Base-by-base conservation (phyloP, 64 coral and sea anemone species). In the Montipora capricornis region DNA sequence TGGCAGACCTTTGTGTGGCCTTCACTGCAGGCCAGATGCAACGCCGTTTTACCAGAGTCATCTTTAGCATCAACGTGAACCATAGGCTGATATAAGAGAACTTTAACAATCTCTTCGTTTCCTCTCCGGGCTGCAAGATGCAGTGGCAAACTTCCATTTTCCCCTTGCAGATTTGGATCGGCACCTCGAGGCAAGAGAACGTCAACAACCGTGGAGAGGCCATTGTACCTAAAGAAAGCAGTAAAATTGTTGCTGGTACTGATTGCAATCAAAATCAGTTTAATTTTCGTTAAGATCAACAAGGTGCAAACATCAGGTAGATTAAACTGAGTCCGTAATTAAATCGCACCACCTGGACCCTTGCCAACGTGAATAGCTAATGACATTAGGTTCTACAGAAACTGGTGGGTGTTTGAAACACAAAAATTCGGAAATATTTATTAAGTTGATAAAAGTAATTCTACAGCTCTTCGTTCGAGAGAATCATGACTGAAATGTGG, bases 81-180 rank as follows among this genome's bases (percentile, higher is more conserved):
- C 19, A 44, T 13, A 7, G 50, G 90, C 20, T 29, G n/a, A 44
- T 89, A 51, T 20, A 94, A 81, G 14, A 95, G 80, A 47, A 95
- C 15, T 24, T 81, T 76, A 20, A 90, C 46, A 4, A 90, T 61
- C 77, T 95, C 73, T 53, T 74, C 58, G 55, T 73, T 75, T 57
- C 88, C 88, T 84, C 88, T 22, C 6, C 87, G 82, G 20, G 87
- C 87, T 47, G 87, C 93, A n/a, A 90, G 71, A 58, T 95, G 93
- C 10, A 95, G 19, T 17, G 93, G 66, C 14, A 78, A 84, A 24
- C 47, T 67, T 16, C 74, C 88, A 10, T 84, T 95, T 5, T 61
- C 78, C 44, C 75, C 75, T 74, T 64, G 74, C 12, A 71, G 20
- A 12, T 66, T 64, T 75, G 93, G 80, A 48, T 90, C 75, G 19